A percentile compares a stretch with the other conserved stretches of the same genome.
These are phyloP conservation scores for Rattus norvegicus DNA, from an alignment of 2,113 vertebrate species.

Conservation along the genomic window DNA sequence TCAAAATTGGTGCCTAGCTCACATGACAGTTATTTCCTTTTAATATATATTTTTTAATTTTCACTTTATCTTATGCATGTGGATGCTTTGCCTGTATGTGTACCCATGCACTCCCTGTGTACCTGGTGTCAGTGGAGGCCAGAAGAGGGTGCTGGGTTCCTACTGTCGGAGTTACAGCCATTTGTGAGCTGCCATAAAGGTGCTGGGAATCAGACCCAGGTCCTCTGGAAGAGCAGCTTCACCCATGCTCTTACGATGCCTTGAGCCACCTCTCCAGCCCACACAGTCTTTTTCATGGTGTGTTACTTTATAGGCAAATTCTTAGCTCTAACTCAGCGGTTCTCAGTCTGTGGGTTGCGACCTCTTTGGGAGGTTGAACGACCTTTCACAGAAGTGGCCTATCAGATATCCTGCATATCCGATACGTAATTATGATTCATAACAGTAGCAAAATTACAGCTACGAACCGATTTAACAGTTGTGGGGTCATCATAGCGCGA, in stretches of 20 bases:
- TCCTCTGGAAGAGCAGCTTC: not conserved
- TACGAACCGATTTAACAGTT: not conserved
- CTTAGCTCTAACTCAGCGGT: not conserved
- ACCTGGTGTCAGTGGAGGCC: not conserved
- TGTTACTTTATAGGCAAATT: not conserved
- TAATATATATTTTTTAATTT: not conserved
- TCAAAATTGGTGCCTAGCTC: not conserved
- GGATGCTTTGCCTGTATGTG: not conserved
- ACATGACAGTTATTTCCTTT: not conserved
- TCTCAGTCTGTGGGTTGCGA: not conserved
- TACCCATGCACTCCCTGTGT: not conserved
- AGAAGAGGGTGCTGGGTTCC: not conserved
- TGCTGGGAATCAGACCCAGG: not conserved
- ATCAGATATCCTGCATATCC: not conserved
- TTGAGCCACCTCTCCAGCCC: not conserved
- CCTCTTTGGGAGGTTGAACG: not conserved
- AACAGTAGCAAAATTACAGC: not conserved
- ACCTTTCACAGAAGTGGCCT: not conserved
- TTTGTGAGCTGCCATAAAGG: not conserved
- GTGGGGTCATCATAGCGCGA: not conserved
- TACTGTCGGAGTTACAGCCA: not conserved
- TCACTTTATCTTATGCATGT: not conserved
- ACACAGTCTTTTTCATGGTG: not conserved
- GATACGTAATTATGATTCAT: not conserved
- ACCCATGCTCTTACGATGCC: not conserved